A percentile compares a stretch with the other conserved stretches of the same genome.
phyloP scores from a whole-genome alignment of 2,888 invertebrate species.

The Amiota communis region DNA sequence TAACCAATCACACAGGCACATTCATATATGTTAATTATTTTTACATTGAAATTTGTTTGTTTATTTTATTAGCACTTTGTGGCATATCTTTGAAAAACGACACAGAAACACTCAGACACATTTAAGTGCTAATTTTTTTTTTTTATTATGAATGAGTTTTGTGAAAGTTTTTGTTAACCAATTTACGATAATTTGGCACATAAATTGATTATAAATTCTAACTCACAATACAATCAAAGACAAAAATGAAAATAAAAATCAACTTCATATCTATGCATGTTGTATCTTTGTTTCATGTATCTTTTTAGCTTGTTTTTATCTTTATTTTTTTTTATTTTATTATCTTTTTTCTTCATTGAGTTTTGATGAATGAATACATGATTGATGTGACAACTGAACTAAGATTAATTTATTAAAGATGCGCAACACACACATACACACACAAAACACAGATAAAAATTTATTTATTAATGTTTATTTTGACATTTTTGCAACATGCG shows the following conservation, averaged over 20 bases:
- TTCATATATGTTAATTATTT: constrained; percentile 12
- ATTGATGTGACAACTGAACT: too few species aligned
- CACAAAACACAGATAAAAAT: too few species aligned
- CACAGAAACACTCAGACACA: background rate
- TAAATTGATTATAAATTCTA: constrained; percentile 11
- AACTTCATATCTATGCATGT: background rate
- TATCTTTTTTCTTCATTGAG: too few species aligned
- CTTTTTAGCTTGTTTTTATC: background rate
- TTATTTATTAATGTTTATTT: too few species aligned
- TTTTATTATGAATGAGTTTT: constrained; percentile 17
- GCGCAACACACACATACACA: too few species aligned
- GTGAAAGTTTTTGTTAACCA: constrained; percentile 20
- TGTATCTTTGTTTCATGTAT: background rate
- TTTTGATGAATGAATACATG: too few species aligned
- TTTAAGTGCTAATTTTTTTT: background rate
- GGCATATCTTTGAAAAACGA: background rate
- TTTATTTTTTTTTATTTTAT: background rate
- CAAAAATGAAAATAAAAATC: background rate
- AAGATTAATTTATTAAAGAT: too few species aligned
- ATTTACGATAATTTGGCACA: constrained; percentile 23
- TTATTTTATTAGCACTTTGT: background rate
- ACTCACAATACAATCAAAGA: background rate
- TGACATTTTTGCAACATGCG: too few species aligned
- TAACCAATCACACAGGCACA: background rate
- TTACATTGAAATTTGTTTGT: constrained; percentile 5